phyloP scores from a whole-genome alignment of 2,797 vertebrate species.

The Centroberyx gerrardi region DNA sequence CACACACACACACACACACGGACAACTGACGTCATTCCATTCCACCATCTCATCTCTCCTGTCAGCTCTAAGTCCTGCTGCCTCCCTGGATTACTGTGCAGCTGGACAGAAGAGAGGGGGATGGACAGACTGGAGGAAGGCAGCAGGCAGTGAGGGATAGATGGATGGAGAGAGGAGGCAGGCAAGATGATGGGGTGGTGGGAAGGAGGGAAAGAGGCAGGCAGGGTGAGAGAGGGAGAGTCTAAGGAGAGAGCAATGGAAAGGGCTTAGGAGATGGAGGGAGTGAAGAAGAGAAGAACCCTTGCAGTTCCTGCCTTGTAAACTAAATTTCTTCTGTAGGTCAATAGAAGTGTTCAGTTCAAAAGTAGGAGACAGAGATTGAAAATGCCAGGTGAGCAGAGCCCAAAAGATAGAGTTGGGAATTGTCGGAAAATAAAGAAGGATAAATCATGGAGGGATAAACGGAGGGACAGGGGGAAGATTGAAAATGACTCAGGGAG shows the following conservation, averaged over 20 bases:
- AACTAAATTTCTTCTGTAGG: conserved; percentile 36
- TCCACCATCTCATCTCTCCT: conserved; percentile 83
- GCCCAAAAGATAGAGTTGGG: conserved; percentile 22
- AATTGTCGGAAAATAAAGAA: conserved; percentile 24
- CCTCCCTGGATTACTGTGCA: conserved; percentile 80
- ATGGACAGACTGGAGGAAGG: conserved; percentile 41
- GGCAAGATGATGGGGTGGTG: conserved; percentile 45
- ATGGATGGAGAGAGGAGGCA: conserved; percentile 47
- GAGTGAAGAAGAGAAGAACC: conserved; percentile 16
- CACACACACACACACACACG: conserved; percentile 33
- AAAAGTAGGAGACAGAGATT: neutral
- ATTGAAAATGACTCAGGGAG: conserved; percentile 38
- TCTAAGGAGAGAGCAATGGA: neutral
- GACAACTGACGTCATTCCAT: conserved; percentile 82
- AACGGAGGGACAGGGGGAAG: conserved; percentile 1
- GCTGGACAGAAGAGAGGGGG: conserved; percentile 74
- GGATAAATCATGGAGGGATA: conserved; percentile 24
- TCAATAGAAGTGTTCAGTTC: neutral
- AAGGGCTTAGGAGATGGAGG: neutral
- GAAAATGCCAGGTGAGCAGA: neutral
- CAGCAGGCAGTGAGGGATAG: conserved; percentile 32
- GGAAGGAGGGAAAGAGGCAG: conserved; percentile 32
- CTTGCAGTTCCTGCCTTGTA: neutral
- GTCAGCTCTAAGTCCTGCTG: conserved; percentile 82
- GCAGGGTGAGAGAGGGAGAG: conserved; percentile 10